phyloP scores from a whole-genome alignment of 2,797 vertebrate genomes.

The Neomorphus geoffroyi region DNA sequence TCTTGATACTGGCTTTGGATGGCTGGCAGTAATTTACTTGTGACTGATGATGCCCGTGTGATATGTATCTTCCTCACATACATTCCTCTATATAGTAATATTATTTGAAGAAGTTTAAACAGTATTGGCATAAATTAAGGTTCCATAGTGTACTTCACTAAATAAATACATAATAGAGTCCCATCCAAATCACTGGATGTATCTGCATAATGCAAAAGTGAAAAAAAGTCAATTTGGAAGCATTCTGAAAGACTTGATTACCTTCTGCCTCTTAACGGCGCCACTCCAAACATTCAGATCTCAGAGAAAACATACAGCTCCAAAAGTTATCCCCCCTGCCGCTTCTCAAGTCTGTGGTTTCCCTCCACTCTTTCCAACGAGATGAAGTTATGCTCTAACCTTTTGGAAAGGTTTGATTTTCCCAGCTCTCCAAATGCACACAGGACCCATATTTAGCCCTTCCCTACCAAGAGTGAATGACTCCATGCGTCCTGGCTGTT shows the following conservation, averaged over 20 bases:
- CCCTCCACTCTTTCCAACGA: background rate
- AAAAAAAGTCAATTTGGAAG: background rate
- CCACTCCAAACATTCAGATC: background rate
- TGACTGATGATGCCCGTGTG: background rate
- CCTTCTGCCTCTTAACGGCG: background rate
- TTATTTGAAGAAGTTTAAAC: background rate
- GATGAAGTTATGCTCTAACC: background rate
- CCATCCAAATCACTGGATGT: background rate
- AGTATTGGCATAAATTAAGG: background rate
- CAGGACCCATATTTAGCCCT: background rate
- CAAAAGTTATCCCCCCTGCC: background rate
- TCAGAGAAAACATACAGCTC: background rate
- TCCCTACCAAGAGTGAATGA: background rate
- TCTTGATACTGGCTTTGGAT: background rate
- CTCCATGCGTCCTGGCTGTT: background rate
- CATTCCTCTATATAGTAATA: background rate
- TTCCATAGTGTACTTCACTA: background rate
- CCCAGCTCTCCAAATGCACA: background rate
- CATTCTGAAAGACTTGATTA: background rate
- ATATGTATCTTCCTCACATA: background rate
- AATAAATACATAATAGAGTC: background rate
- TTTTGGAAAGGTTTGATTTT: background rate
- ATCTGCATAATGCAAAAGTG: background rate
- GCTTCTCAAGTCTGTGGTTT: background rate
- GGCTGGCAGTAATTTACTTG: background rate